phyloP scores from a whole-genome alignment of 2,888 invertebrate genomes.

The Aphelenchoides bicaudatus region DNA sequence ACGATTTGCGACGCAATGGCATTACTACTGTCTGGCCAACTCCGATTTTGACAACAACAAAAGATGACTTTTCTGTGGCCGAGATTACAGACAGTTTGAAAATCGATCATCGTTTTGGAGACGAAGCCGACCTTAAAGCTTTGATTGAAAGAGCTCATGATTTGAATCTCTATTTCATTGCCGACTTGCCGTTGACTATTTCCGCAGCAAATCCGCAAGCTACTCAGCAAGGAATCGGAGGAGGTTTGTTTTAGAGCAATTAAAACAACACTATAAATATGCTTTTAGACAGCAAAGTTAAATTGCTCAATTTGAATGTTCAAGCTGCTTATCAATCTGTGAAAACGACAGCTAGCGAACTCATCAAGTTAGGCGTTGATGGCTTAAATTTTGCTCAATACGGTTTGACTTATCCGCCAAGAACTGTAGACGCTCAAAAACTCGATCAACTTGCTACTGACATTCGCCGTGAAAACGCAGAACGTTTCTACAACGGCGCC shows the following conservation, averaged over 20 bases:
- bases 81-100: constrained; percentile 70
- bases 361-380: constrained; percentile 48
- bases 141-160: constrained; percentile 70
- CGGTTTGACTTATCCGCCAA: constrained; percentile 16
- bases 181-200: constrained; percentile 65
- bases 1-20: constrained; percentile 49
- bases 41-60: constrained; percentile 44
- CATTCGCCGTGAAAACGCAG: constrained; percentile 16
- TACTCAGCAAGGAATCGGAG: constrained; percentile 9
- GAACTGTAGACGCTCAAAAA: neutral
- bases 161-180: constrained; percentile 63
- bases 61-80: constrained; percentile 39
- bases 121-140: constrained; percentile 70
- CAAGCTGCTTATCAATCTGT: constrained; percentile 20
- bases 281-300: constrained; percentile 15
- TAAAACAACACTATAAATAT: neutral
- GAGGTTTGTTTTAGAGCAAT: constrained; percentile 6
- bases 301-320: constrained; percentile 25
- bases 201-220: constrained; percentile 65
- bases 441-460: constrained; percentile 15
- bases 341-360: constrained; percentile 32
- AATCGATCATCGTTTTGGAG: constrained; percentile 72
- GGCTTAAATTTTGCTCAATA: constrained; percentile 46
- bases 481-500: constrained; percentile 8
- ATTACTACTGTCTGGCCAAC: constrained; percentile 51